Evolutionary conservation across 2,888 invertebrate genomes (phyloP).

Genomic region (Acrobasis suavella): DNA sequence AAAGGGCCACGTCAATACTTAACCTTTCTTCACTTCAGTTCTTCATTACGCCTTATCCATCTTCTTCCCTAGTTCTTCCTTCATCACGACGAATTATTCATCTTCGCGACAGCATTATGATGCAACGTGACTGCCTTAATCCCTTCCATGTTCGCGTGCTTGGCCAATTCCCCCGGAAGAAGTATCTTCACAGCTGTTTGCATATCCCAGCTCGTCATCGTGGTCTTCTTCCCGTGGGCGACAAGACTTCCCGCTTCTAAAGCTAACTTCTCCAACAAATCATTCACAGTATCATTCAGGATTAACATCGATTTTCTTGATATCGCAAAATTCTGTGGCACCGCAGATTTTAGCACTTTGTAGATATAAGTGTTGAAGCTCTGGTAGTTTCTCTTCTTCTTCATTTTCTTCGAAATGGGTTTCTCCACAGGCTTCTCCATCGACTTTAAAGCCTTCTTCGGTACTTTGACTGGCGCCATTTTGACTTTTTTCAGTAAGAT

Average conservation of each 20-base stretch:
- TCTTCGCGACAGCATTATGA: constrained; percentile 52
- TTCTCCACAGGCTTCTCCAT: constrained; percentile 66
- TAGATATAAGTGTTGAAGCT: constrained; percentile 84
- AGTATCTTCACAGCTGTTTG: constrained; percentile 86
- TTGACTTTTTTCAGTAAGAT: constrained; percentile 28
- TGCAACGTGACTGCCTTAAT: constrained; percentile 78
- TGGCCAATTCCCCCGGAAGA: constrained; percentile 87
- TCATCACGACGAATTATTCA: too few species aligned
- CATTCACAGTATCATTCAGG: constrained; percentile 89
- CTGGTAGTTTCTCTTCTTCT: constrained; percentile 75
- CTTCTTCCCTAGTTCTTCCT: too few species aligned
- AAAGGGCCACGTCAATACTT: constrained; percentile 12
- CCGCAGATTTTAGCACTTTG: constrained; percentile 83
- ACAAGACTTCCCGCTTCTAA: constrained; percentile 85
- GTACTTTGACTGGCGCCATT: constrained; percentile 61
- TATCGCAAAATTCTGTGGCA: constrained; percentile 84
- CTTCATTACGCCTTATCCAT: too few species aligned
- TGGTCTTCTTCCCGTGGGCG: constrained; percentile 84
- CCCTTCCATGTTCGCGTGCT: constrained; percentile 86
- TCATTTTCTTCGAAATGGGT: constrained; percentile 66
- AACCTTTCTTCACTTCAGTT: background rate
- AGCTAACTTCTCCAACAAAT: constrained; percentile 88
- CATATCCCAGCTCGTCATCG: constrained; percentile 86
- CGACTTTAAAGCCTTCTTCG: constrained; percentile 53
- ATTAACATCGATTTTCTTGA: constrained; percentile 87